A percentile compares a stretch with the other conserved stretches of the same genome.
Conservation (phyloP, 2,113 vertebrate species). For the Alexandromys fortis region DNA sequence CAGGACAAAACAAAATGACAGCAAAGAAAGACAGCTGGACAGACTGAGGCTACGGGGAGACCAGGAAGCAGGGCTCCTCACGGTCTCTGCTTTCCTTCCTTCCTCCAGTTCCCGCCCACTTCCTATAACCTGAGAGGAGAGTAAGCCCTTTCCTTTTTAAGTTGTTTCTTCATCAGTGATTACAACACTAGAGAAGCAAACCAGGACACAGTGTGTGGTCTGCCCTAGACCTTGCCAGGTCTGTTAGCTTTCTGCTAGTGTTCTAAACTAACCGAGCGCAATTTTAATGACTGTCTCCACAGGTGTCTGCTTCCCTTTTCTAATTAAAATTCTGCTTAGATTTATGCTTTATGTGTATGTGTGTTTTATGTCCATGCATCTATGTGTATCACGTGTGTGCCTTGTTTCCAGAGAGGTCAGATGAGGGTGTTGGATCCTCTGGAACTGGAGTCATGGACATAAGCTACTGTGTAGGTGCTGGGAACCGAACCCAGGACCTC, state of each 20-base stretch:
- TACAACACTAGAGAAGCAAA: background rate
- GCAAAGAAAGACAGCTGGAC: background rate
- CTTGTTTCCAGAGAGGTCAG: background rate
- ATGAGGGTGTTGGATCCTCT: background rate
- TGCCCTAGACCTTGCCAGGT: background rate
- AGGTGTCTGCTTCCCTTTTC: background rate
- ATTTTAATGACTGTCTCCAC: constrained; percentile 5
- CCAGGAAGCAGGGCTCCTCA: background rate
- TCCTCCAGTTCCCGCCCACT: background rate
- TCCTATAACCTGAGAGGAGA: background rate
- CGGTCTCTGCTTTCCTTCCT: background rate
- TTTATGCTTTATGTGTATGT: background rate
- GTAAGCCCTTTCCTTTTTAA: background rate
- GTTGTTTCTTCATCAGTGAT: background rate
- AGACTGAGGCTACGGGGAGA: background rate
- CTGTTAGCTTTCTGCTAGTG: background rate
- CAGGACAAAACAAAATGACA: background rate
- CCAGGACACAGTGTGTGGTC: background rate
- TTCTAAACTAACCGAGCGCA: background rate
- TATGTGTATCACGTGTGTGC: background rate
- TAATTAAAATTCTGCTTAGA: background rate
- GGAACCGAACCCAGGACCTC: background rate
- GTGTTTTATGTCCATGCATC: background rate
- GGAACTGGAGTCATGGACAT: background rate
- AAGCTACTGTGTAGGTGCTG: background rate